Percentiles rank a stretch among this genome's conserved stretches.
Conservation (phyloP, 2,113 vertebrate genomes). For the Cranoglanis bouderius region DNA sequence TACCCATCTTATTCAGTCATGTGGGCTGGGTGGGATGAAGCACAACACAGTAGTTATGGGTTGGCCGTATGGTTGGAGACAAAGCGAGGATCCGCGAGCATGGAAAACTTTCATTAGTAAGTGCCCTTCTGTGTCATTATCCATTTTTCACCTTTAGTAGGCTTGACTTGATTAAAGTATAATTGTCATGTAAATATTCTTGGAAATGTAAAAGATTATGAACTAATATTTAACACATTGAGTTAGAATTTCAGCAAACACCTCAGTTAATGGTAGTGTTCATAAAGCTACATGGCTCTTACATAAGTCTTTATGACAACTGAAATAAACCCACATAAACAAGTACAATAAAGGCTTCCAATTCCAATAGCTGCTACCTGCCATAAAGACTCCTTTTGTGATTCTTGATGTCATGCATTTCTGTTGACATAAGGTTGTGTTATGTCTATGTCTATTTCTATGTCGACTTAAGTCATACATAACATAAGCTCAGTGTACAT, state of each 20-base stretch:
- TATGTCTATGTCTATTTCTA: not conserved
- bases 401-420: not conserved
- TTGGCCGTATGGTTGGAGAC: conserved; percentile 97
- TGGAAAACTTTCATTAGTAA: conserved; percentile 99
- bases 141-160: not conserved
- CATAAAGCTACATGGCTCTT: not conserved
- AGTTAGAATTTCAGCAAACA: not conserved
- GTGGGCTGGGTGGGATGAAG: conserved; percentile 95
- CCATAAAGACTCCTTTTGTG: too few species aligned
- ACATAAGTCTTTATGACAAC: not conserved
- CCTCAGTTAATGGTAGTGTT: not conserved
- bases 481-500: not conserved
- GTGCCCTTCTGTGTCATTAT: not conserved
- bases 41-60: conserved; percentile 97
- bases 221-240: not conserved
- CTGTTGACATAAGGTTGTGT: not conserved
- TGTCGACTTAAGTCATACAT: too few species aligned
- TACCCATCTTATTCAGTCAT: conserved; percentile 94
- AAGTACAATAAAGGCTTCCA: not conserved
- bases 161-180: not conserved
- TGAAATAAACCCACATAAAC: not conserved
- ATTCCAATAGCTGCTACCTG: not conserved
- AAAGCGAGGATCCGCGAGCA: conserved; percentile 95
- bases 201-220: not conserved
- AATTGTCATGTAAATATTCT: not conserved